Evolutionary conservation across 1,140 invertebrate genomes (phyloP).

Genomic region (Bombus impatiens): DNA sequence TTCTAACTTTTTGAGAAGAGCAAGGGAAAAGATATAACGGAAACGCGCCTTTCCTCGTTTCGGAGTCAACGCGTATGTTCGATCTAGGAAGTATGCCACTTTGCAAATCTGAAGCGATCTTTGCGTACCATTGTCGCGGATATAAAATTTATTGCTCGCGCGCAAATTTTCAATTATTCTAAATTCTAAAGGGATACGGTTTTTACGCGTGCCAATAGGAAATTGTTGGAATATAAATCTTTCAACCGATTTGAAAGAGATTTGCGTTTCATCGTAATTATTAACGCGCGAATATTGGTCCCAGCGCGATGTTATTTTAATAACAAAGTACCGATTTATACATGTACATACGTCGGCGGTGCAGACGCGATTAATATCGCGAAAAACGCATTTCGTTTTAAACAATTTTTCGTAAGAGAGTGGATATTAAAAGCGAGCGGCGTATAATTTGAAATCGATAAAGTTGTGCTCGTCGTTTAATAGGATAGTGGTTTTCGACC

Average conservation of each 20-base stretch:
- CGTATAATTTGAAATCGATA: constrained; percentile 3
- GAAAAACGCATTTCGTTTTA: not conserved
- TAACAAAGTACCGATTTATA: no score
- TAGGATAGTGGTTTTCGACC: constrained; percentile 4
- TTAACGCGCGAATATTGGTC: no score
- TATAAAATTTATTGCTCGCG: not conserved
- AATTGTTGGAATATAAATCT: no score
- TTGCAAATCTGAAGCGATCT: not conserved
- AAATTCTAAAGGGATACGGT: no score
- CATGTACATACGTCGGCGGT: no score
- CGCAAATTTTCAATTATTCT: not conserved
- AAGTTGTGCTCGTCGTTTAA: not conserved
- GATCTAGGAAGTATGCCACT: not conserved
- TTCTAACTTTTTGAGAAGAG: no score
- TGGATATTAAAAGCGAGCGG: not conserved
- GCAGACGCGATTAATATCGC: not conserved
- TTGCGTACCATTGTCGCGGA: no score
- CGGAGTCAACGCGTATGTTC: not conserved
- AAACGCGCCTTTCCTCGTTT: not conserved
- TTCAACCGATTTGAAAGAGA: no score
- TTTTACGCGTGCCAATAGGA: no score
- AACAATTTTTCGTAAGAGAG: not conserved
- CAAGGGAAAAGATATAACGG: not conserved
- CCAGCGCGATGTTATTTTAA: no score
- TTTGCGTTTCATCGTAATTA: no score